Evolutionary conservation across 2,888 invertebrate genomes (phyloP), one percentile per base, ranked within the genome.

Genomic region (Diogma glabrata): DNA sequence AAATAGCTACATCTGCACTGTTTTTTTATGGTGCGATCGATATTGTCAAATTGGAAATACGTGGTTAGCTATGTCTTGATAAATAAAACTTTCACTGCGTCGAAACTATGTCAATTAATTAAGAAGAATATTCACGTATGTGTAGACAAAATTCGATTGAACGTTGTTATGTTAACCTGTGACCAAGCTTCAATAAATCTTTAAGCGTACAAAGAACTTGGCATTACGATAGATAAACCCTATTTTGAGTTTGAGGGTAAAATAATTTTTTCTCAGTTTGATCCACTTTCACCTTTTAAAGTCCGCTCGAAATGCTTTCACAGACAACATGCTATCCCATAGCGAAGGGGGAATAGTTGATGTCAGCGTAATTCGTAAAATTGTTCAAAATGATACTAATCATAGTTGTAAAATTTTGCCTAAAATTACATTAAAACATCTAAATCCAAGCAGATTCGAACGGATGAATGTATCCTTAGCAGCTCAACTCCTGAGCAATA

Each of bases 131-230:
- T 38, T 5, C 17, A 38, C n/a, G 12, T 19, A 19, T 38, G 38
- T 10, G 19, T 19, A 5, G 38, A 38, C 17, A 38, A 10, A n/a
- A 9, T 38, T 3, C 17, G 20, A 3, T 9, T 43, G 7, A 43
- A 43, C 14, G 43, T 43, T 10, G 43, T 43, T 20, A 43, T 43
- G 43, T 8, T 10, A 2, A 22, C 43, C 6, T 43, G 43, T n/a
- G 43, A 43, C 10, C 43, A 43, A 43, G 43, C 20, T 9, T n/a
- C 43, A 43, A 43, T 22, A 9, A 43, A 43, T 10, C 4, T 43
- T 20, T 20, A 20, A 20, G 22, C 43, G 5, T 38, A 38, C 10
- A 38, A 38, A 38, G 6, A 5, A 19, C 38, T 38, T 17, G 38
- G 38, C 6, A 9, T 43, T 43, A 22, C 22, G 20, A 12, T 14